Evolutionary conservation across 2,113 vertebrate species (phyloP), one percentile per base, ranked within the genome.

Genomic region (Engystomops pustulosus): DNA sequence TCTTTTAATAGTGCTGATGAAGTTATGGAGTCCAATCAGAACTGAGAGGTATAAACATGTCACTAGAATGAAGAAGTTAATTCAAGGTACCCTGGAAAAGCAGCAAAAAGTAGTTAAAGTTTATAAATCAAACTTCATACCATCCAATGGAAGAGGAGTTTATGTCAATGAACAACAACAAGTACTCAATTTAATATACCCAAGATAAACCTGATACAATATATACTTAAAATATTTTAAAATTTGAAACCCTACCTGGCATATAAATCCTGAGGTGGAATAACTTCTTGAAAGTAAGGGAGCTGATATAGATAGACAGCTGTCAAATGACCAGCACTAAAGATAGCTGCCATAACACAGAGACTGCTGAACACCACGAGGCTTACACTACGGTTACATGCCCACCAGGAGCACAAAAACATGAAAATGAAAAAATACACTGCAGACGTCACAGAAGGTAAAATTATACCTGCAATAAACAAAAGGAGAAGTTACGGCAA

Each of bases 291-390:
- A 45, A 91, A 87, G 80, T 93, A 85, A 0, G 94, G 95, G 32
- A 95, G 85, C 89, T 96, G 95, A 88, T 95, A 95, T 6, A 95
- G 85, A 81, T 95, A 95, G 47, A 96, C 88, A 25, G 85, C 86
- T 32, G 91, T 70, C 36, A 96, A 86, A 84, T 94, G 95, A 68
- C 94, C 91, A 0, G 88, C 91, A 0, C 93, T 94, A 87, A 95
- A 94, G 81, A 94, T 90, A 84, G 91, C 88, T 89, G 91, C 90
- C 92, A 95, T 90, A 71, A 96, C 91, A 84, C 93, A 95, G 53
- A 95, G 58, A 11, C 89, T 92, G 87, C 93, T 93, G 88, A 95
- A 95, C 85, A 88, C 44, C 0, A 94, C 88, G 45, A 94, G 53
- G 62, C 89, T 88, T 58, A 95, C 87, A 11, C 89, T 85, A 15